Conservation (phyloP, 2,113 vertebrate species). For the Antigone vipio region DNA sequence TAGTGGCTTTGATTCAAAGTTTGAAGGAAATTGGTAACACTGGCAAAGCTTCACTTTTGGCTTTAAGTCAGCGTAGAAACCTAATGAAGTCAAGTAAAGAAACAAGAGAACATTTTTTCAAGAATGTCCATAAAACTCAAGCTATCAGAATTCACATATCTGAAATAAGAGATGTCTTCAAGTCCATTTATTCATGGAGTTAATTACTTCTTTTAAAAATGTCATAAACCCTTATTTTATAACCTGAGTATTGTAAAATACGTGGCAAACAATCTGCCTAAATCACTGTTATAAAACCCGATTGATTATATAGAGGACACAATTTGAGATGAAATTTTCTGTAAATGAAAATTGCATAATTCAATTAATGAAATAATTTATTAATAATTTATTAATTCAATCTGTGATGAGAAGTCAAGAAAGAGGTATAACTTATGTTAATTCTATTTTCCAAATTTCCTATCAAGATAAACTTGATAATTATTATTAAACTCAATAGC, state of each 20-base stretch:
- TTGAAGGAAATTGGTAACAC: neutral
- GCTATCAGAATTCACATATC: neutral
- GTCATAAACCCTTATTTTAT: neutral
- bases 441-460: neutral
- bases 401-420: neutral
- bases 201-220: neutral
- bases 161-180: neutral
- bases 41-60: neutral
- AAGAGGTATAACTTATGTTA: neutral
- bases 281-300: neutral
- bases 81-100: neutral
- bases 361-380: neutral
- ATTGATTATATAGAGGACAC: neutral
- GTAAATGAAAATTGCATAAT: neutral
- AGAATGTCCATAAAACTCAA: neutral
- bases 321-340: neutral
- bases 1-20: neutral
- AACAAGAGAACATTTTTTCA: neutral
- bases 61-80: neutral
- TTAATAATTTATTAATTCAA: no score
- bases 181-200: neutral
- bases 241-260: neutral
- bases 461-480: neutral
- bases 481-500: neutral
- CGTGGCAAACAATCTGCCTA: neutral